Evolutionary conservation across 2,888 invertebrate genomes (phyloP).

Genomic region (Axea sp.): DNA sequence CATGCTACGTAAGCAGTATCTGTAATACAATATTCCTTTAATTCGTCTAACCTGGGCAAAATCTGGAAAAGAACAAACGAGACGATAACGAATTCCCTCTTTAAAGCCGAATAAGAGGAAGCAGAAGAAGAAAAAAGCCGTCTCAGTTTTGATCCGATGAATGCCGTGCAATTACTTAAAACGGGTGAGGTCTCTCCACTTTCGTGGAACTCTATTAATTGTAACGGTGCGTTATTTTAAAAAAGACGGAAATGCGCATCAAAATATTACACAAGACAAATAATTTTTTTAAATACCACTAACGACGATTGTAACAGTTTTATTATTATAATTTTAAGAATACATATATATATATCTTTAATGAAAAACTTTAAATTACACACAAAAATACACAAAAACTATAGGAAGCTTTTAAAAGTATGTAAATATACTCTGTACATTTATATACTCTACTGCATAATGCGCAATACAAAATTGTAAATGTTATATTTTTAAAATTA

Average conservation of each 20-base stretch:
- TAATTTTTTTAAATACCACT: not conserved
- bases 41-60: constrained; percentile 21
- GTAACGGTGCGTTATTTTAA: constrained; percentile 52
- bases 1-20: constrained; percentile 31
- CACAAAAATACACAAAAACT: no score
- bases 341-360: no score
- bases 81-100: constrained; percentile 24
- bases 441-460: no score
- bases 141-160: constrained; percentile 53
- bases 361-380: no score
- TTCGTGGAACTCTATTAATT: constrained; percentile 63
- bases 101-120: constrained; percentile 9
- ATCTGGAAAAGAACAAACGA: constrained; percentile 21
- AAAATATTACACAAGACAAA: constrained; percentile 4
- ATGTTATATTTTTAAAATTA: no score
- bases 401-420: no score
- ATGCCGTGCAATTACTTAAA: constrained; percentile 65
- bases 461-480: no score
- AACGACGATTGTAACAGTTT: no score
- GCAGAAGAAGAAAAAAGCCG: constrained; percentile 22
- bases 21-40: constrained; percentile 29
- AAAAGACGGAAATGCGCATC: constrained; percentile 12
- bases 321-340: no score
- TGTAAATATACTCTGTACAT: no score
- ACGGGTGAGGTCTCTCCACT: constrained; percentile 59